phyloP scores from a whole-genome alignment of 2,888 invertebrate genomes.

The Liopterus haemorrhoidalis region DNA sequence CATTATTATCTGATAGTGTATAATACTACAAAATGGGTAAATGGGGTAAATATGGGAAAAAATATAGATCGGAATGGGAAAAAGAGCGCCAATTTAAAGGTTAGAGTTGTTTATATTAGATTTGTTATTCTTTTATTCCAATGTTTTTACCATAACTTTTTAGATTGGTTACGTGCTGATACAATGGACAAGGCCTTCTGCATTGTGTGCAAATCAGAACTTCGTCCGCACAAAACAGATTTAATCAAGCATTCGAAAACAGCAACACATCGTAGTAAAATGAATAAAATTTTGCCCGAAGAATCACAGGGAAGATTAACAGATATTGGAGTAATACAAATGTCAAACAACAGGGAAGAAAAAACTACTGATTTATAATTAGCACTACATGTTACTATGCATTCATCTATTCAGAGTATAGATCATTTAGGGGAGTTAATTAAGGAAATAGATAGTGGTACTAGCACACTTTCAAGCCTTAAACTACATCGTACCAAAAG shows the following conservation, averaged over 20 bases:
- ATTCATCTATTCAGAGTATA: slow-evolving; percentile 25
- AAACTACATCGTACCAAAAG: slow-evolving; percentile 32
- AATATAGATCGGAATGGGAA: too few relatives aligned
- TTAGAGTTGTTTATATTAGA: too few relatives aligned
- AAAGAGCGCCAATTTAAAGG: too few relatives aligned
- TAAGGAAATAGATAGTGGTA: slow-evolving; percentile 22
- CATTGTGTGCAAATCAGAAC: too few relatives aligned
- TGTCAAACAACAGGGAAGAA: slow-evolving; percentile 13
- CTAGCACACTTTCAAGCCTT: slow-evolving; percentile 16
- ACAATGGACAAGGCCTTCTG: too few relatives aligned
- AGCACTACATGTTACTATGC: slow-evolving; percentile 25
- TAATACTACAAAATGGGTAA: too few relatives aligned
- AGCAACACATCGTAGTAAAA: neutral
- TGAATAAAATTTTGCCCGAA: neutral
- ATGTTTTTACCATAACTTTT: too few relatives aligned
- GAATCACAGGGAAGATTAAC: too few relatives aligned
- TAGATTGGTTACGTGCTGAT: too few relatives aligned
- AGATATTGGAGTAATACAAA: neutral
- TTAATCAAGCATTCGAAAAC: slow-evolving; percentile 2
- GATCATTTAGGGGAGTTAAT: slow-evolving; percentile 29
- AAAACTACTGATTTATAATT: slow-evolving; percentile 27
- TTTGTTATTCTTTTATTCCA: too few relatives aligned
- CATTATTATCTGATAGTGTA: too few relatives aligned
- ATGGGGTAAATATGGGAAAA: too few relatives aligned
- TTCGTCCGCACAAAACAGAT: slow-evolving; percentile 4